Conservation (phyloP, 2,113 vertebrate species). For the Genyomyrus donnyi region DNA sequence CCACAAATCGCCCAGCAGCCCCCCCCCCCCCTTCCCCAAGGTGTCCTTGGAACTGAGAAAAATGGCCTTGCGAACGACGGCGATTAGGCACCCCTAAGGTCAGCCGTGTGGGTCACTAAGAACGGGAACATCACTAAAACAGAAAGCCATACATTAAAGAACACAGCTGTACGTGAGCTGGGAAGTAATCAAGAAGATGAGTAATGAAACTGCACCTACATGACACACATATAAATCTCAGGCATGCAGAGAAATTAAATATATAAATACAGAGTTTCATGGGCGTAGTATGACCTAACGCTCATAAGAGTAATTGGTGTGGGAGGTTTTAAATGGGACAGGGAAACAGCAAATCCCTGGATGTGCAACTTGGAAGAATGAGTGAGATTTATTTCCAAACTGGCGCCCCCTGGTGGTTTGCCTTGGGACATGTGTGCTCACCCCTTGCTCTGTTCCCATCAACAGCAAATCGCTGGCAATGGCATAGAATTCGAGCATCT, state of each 20-base stretch:
- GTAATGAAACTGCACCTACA: neutral
- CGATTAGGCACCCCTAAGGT: neutral
- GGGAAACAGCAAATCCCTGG: neutral
- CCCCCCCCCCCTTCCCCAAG: neutral
- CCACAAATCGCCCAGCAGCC: neutral
- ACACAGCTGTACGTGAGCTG: neutral
- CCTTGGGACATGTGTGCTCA: conserved; percentile 23
- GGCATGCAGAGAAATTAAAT: conserved; percentile 5
- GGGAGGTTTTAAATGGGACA: neutral
- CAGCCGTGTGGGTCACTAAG: neutral
- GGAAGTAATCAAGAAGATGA: neutral
- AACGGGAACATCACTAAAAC: neutral
- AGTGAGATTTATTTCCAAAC: neutral
- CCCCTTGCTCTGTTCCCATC: conserved; percentile 39
- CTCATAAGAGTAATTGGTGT: neutral
- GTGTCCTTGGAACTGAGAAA: neutral
- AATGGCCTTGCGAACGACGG: neutral
- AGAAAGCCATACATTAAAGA: neutral
- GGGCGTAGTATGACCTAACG: neutral
- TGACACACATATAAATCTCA: neutral
- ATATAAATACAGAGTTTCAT: neutral
- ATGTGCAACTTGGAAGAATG: neutral
- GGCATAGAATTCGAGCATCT: conserved; percentile 61
- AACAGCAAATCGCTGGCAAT: conserved; percentile 71
- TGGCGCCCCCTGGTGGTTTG: neutral